Base-by-base conservation (phyloP, 2,797 vertebrate species). In the Crypturellus tataupa region DNA sequence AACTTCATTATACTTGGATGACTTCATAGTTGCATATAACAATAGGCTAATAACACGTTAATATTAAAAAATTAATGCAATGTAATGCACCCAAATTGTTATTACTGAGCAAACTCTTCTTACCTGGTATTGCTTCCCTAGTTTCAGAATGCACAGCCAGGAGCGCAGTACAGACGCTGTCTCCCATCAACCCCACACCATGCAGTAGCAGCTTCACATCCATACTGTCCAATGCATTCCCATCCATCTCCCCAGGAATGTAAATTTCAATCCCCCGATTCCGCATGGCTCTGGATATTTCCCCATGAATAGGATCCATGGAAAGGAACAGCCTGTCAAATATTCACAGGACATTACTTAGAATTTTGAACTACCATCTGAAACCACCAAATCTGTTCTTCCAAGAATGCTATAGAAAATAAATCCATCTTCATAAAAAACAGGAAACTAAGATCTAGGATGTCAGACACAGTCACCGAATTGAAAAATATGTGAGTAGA, bases 251-350 rank as follows among this genome's bases (percentile, higher is more conserved):
- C 51, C 98, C 99, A 10, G 98, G 98, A 96, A 99, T 96, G 93
- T 99, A 99, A 59, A 99, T 96, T 97, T 99, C 99, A 91, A 99
- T 98, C 29, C 99, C 99, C 92, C 99, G 98, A 97, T 99, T 99
- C 94, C 99, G 97, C 99, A 99, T 99, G 55, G 99, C 99, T 96
- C 99, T 98, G 87, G 99, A 99, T 97, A 99, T 99, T 97, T 99
- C 99, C 17, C 99, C 99, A 7, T 99, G 99, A 14, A 95, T 80
- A 24, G 99, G 98, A 97, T 99, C 99, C 99, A 99, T 99, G 70
- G 99, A 98, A 89, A 99, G 98, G 95, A 99, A 99, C 94, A 99
- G 97, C 90, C 99, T 99, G 93, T 72, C 47, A 51, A 67, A 47
- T 67, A 75, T 71, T 75, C 12, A 60, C 27, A 63, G 59, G 14